These are phyloP conservation scores for Leptocoma aspasia DNA, from an alignment of 2,113 vertebrate genomes.

Conservation along the genomic window DNA sequence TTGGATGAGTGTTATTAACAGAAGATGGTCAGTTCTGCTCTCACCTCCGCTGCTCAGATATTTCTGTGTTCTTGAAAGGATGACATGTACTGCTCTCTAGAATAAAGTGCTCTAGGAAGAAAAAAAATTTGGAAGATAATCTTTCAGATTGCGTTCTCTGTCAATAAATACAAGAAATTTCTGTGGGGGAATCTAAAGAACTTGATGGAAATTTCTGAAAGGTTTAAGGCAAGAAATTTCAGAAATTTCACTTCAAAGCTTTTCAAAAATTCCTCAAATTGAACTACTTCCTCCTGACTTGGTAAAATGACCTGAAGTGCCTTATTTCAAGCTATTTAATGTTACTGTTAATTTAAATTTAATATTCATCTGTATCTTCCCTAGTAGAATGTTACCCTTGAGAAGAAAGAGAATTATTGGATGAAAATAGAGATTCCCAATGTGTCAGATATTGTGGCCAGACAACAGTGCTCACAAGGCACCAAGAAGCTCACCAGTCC, in stretches of 20 bases:
- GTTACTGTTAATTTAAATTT: neutral
- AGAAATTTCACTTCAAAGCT: neutral
- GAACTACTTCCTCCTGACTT: neutral
- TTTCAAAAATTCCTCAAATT: neutral
- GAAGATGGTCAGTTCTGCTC: neutral
- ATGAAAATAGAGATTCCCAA: neutral
- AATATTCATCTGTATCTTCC: neutral
- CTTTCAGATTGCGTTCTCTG: neutral
- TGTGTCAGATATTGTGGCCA: neutral
- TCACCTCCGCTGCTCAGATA: neutral
- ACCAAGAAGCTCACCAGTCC: neutral
- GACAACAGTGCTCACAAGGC: neutral
- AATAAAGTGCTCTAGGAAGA: neutral
- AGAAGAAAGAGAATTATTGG: neutral
- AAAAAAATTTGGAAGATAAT: neutral
- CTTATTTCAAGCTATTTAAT: neutral
- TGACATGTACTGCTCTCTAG: neutral
- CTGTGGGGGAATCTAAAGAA: neutral
- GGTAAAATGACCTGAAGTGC: neutral
- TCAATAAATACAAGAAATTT: neutral
- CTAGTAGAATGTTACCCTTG: neutral
- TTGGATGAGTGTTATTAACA: neutral
- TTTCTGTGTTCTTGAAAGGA: neutral
- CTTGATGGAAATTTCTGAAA: neutral
- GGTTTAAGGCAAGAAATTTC: neutral